Evolutionary conservation across 2,113 vertebrate species (phyloP).

Genomic region (Microtus ochrogaster): DNA sequence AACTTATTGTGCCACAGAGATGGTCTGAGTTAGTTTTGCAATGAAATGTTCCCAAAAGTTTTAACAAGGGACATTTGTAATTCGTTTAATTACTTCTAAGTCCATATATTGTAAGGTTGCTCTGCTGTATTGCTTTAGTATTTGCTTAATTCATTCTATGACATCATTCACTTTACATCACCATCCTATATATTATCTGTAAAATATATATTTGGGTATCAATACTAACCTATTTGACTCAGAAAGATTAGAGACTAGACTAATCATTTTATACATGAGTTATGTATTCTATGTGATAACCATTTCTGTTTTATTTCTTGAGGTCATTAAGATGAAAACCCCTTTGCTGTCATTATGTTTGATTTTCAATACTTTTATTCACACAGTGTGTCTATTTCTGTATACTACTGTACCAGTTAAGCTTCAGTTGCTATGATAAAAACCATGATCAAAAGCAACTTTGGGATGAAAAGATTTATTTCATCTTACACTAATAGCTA

Average conservation of each 20-base stretch:
- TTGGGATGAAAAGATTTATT: neutral
- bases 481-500: neutral
- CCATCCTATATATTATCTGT: neutral
- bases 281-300: neutral
- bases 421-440: neutral
- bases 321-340: neutral
- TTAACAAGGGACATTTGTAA: neutral
- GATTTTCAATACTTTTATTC: neutral
- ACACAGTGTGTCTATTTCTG: neutral
- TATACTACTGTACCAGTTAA: neutral
- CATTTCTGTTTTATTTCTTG: neutral
- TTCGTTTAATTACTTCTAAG: neutral
- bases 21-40: neutral
- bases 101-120: neutral
- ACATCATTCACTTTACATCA: neutral
- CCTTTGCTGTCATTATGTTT: neutral
- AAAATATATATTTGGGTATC: neutral
- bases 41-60: neutral
- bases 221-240: neutral
- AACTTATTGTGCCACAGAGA: no score
- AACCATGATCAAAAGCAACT: neutral
- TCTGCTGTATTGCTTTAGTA: neutral
- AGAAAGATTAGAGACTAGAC: neutral
- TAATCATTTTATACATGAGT: neutral
- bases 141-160: neutral